Percentiles rank a stretch among this genome's conserved stretches.
Evolutionary conservation across 2,797 vertebrate species (phyloP).

Genomic region (Etheostoma perlongum): DNA sequence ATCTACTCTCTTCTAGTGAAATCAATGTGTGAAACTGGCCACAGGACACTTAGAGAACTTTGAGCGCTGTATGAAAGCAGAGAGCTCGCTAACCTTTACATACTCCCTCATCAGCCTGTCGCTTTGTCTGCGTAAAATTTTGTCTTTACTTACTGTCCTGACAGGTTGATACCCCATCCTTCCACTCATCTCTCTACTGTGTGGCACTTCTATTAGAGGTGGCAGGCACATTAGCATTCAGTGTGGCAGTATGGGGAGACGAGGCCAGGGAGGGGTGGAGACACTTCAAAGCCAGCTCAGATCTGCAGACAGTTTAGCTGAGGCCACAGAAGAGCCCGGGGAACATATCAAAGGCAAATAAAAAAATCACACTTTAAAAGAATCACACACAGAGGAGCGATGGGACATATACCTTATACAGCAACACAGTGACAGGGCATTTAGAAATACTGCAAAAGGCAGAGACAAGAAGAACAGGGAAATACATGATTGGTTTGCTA

Average conservation of each 20-base stretch:
- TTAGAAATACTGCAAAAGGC: neutral
- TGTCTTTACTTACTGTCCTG: slow-evolving; percentile 37
- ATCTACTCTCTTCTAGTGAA: slow-evolving; percentile 14
- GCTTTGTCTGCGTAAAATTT: slow-evolving; percentile 12
- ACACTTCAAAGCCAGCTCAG: slow-evolving; percentile 67
- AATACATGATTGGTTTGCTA: neutral
- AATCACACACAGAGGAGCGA: slow-evolving; percentile 28
- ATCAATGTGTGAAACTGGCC: slow-evolving; percentile 18
- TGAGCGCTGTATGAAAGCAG: slow-evolving; percentile 5
- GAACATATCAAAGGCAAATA: slow-evolving; percentile 66
- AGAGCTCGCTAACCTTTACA: slow-evolving; percentile 24
- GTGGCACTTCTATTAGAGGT: slow-evolving; percentile 46
- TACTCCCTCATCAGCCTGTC: slow-evolving; percentile 31
- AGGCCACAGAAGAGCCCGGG: slow-evolving; percentile 55
- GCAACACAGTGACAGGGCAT: neutral
- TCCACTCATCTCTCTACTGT: slow-evolving; percentile 19
- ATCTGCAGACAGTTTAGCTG: slow-evolving; percentile 62
- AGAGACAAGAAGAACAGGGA: slow-evolving; percentile 1
- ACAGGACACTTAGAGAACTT: slow-evolving; percentile 18
- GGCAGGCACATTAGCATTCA: slow-evolving; percentile 58
- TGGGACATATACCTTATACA: slow-evolving; percentile 31
- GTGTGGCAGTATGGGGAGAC: slow-evolving; percentile 15
- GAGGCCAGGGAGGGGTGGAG: slow-evolving; percentile 14
- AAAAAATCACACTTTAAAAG: slow-evolving; percentile 19
- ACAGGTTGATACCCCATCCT: slow-evolving; percentile 24